Base-by-base conservation (phyloP, 2,888 invertebrate genomes). In the Phania funesta region DNA sequence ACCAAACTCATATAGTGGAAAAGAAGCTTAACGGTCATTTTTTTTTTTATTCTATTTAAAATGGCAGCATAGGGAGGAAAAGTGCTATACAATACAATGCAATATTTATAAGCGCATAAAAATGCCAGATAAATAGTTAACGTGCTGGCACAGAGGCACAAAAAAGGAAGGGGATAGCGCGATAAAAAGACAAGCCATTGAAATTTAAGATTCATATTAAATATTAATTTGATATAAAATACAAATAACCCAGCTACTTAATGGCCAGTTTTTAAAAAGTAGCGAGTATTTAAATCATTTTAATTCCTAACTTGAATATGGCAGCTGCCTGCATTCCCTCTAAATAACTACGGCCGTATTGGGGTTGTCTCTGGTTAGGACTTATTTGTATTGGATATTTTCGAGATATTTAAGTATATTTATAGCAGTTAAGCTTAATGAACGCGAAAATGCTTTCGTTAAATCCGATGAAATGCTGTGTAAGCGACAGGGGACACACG, bases 341-440 rank as follows among this genome's bases (percentile, higher is more conserved):
- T 7, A 22, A 18, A 7, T 0, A 16, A 6, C 46, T 24, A 65
- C 65, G 74, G 26, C 26, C 18, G 24, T 65, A 35, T 26, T 48
- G 18, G 1, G 2, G 22, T 62, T 41, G 20, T 1, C 24, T 29
- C 6, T 26, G 64, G 52, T 62, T 54, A 56, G 54, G 9, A 48
- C n/a, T 54, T 60, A 13, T 46, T 48, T 71, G 60, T 41, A 71
- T 50, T 60, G 50, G 9, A 7, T 26, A 44, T 75, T 68, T 46
- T 44, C 56, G 58, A 54, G 48, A 68, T 32, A 24, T 70, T 29
- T 56, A 58, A 75, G 80, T 75, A 70, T 80, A 80, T 80, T 80
- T 65, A 70, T 80, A 50, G 70, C 75, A 80, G 71, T 80, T 67
- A 60, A 80, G 80, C 76, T 80, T 76, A 80, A 76, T 80, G 76